Evolutionary conservation across 2,113 vertebrate genomes (phyloP).

Genomic region (Hypocryptadius cinnamomeus): DNA sequence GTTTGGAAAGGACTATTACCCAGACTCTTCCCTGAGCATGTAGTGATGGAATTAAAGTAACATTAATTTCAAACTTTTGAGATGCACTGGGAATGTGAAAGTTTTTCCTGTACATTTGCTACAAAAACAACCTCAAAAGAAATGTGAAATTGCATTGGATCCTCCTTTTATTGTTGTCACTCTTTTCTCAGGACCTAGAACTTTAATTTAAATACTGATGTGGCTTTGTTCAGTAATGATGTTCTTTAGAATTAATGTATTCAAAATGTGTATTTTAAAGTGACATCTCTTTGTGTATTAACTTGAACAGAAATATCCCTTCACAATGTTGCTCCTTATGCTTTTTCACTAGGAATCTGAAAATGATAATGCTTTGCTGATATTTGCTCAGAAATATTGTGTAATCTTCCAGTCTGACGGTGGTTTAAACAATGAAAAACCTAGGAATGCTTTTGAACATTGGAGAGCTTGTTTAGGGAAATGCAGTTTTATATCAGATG

Average conservation of each 20-base stretch:
- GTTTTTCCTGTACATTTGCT: background rate
- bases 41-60: background rate
- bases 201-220: conserved; percentile 12
- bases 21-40: background rate
- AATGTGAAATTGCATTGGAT: background rate
- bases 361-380: background rate
- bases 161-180: background rate
- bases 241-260: background rate
- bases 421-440: background rate
- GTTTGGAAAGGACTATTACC: background rate
- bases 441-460: background rate
- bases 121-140: background rate
- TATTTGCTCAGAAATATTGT: background rate
- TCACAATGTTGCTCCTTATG: background rate
- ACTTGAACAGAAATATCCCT: background rate
- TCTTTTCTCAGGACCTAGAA: background rate
- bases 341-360: background rate
- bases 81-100: background rate
- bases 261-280: background rate
- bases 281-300: background rate
- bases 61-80: background rate
- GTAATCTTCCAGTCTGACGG: background rate
- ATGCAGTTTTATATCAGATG: background rate
- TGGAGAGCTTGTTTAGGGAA: background rate
- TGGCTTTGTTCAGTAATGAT: background rate